Base-by-base conservation (phyloP, 2,797 vertebrate genomes). In the Melanotaenia parkinsoni region DNA sequence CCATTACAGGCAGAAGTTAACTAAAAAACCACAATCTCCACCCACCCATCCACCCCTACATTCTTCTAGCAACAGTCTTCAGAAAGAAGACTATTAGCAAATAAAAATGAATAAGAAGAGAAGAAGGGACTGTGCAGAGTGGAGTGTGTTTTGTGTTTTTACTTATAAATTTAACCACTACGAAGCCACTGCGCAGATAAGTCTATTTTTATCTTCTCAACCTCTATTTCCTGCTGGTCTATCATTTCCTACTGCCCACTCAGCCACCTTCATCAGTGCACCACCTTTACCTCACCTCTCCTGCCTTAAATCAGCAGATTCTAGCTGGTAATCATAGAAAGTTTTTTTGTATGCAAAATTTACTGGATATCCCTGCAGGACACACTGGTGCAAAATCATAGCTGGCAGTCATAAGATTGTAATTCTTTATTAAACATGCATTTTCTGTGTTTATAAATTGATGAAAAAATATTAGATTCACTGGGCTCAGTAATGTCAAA, bases 1-100 rank as follows among this genome's bases (percentile, higher is more conserved):
- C 89, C 87, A 86, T 91, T 90, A 90, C 80, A 43, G 62, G 82
- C 80, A 81, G 79, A 74, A 77, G 72, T 86, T 76, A 79, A 80
- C 75, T 79, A 68, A 88, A 83, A 73, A 66, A 65, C 88, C 79
- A 78, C 66, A 81, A 61, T 85, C 81, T 74, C 53, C 11, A 84
- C 45, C 45, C 7, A 18, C 76, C 76, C 70, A 81, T 74, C 67
- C 78, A 74, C 65, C 67, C 72, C 70, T 64, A 13, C 81, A 71
- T 86, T 86, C 75, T 74, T 72, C 75, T 18, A 66, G 77, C 75
- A 77, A 57, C 69, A 76, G 70, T 83, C 67, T 58, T 81, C 63
- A 72, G 72, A 90, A 72, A 83, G 78, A 78, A 75, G 70, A 63
- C 79, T 84, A 88, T 90, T 92, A 88, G 81, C 67, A 69, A 88